Conservation (phyloP, 2,888 invertebrate species). For the Chloromyia formosa region DNA sequence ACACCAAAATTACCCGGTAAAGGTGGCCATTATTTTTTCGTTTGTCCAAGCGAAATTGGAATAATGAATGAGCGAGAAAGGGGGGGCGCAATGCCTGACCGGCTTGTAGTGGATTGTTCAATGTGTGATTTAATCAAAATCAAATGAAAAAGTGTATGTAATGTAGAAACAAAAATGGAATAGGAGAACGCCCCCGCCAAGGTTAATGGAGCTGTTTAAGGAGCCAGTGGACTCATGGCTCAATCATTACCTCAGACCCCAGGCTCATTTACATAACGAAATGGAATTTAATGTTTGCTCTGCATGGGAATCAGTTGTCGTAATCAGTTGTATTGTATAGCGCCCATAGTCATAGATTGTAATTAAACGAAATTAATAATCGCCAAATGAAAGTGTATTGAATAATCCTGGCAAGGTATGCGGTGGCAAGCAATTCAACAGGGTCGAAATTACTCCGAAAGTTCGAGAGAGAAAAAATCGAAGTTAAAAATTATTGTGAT, state of each 20-base stretch:
- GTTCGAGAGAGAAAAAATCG: too few species aligned
- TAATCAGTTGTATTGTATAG: too few species aligned
- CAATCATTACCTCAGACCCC: neutral
- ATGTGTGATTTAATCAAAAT: slow-evolving; percentile 40
- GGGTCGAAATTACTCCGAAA: too few species aligned
- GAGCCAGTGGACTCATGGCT: neutral
- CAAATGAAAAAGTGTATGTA: slow-evolving; percentile 22
- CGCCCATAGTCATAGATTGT: too few species aligned
- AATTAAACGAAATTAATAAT: too few species aligned
- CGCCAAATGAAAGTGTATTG: too few species aligned
- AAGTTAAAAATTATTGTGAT: too few species aligned
- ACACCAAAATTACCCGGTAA: slow-evolving; percentile 29
- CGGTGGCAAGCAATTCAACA: too few species aligned
- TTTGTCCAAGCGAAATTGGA: slow-evolving; percentile 16
- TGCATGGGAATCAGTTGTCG: neutral
- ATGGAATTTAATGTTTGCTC: slow-evolving; percentile 14
- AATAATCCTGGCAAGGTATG: too few species aligned
- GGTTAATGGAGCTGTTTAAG: slow-evolving; percentile 34
- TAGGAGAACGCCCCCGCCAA: slow-evolving; percentile 15
- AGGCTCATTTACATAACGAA: slow-evolving; percentile 19
- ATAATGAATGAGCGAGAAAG: slow-evolving; percentile 23
- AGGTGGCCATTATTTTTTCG: slow-evolving; percentile 39
- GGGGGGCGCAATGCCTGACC: neutral
- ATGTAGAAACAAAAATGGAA: neutral
- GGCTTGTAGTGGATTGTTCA: slow-evolving; percentile 18